Evolutionary conservation across 2,888 invertebrate species (phyloP).

Genomic region (Charanyca ferruginea): DNA sequence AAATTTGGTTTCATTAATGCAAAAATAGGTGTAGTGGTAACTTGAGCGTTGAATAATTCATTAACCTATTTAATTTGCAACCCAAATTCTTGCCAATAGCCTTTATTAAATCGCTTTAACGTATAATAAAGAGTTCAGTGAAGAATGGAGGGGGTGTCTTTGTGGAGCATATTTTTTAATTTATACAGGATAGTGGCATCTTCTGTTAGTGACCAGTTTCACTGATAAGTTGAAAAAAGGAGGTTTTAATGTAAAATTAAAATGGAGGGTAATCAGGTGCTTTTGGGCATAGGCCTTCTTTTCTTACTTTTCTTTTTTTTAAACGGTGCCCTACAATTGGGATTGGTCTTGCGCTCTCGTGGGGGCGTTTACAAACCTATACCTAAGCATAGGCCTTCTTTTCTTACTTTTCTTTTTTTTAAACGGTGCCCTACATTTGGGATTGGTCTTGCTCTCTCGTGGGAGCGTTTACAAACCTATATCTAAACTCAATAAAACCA

Average conservation of each 20-base stretch:
- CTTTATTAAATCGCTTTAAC: constrained; percentile 45
- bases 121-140: constrained; percentile 42
- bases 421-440: no score
- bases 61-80: constrained; percentile 61
- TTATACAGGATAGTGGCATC: constrained; percentile 8
- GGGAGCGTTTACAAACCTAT: no score
- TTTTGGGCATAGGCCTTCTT: no score
- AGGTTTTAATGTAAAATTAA: neutral
- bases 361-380: no score
- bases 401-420: no score
- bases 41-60: constrained; percentile 61
- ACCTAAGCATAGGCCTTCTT: no score
- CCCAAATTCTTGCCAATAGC: constrained; percentile 54
- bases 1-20: constrained; percentile 52
- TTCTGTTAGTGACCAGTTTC: constrained; percentile 1
- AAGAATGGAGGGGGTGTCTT: constrained; percentile 26
- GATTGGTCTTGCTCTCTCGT: no score
- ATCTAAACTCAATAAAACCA: no score
- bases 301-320: no score
- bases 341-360: no score
- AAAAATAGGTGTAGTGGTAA: constrained; percentile 57
- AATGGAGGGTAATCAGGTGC: no score
- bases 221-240: constrained; percentile 3
- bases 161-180: constrained; percentile 28
- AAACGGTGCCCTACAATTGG: no score